A percentile compares a stretch with the other conserved stretches of the same genome.
Evolutionary conservation across 2,888 invertebrate species (phyloP).

Genomic region (Aphodius sticticus): DNA sequence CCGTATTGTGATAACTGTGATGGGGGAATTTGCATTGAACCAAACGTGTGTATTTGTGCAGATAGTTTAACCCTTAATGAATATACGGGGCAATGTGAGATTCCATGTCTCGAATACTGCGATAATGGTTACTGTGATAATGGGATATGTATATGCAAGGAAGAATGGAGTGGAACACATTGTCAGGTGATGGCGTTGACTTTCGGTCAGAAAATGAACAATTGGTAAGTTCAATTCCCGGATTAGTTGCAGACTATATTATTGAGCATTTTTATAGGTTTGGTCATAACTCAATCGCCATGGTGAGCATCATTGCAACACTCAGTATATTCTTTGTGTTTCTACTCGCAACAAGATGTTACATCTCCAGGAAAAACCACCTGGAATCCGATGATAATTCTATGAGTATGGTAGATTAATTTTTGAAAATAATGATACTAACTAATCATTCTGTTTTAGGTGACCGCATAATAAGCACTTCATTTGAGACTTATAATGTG

Average conservation of each 20-base stretch:
- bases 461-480: not conserved
- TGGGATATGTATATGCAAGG: conserved; percentile 37
- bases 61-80: conserved; percentile 46
- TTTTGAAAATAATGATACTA: not conserved
- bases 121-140: conserved; percentile 46
- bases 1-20: conserved; percentile 42
- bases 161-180: conserved; percentile 40
- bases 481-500: not conserved
- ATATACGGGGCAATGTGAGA: conserved; percentile 38
- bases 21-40: conserved; percentile 45
- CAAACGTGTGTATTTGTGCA: conserved; percentile 44
- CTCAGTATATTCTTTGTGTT: conserved; percentile 14
- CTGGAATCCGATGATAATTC: not conserved
- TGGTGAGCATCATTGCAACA: not conserved
- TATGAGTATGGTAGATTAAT: not conserved
- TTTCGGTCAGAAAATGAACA: not conserved
- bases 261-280: not conserved
- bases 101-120: conserved; percentile 51
- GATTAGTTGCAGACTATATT: not conserved
- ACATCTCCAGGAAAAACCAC: not conserved
- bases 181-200: conserved; percentile 33
- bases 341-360: not conserved
- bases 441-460: not conserved
- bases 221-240: not conserved
- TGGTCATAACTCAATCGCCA: not conserved